Conservation (phyloP, 2,797 vertebrate species). For the Gouania willdenowi region DNA sequence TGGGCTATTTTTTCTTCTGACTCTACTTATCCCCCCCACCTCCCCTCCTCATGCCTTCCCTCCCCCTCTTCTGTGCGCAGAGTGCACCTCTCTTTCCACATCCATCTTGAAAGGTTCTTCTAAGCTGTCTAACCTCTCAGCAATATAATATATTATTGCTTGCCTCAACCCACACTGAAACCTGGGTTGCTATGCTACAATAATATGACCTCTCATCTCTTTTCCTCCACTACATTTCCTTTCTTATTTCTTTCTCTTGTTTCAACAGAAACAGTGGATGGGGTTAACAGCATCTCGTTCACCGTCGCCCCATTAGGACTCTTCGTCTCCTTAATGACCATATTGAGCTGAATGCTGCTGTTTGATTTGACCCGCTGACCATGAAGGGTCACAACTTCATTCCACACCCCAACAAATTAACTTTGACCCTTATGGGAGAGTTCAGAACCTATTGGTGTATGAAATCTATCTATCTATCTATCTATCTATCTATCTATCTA, state of each 20-base stretch:
- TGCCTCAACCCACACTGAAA: slow-evolving; percentile 73
- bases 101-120: slow-evolving; percentile 73
- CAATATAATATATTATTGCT: slow-evolving; percentile 74
- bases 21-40: slow-evolving; percentile 48
- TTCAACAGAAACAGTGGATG: slow-evolving; percentile 50
- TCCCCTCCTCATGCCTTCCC: slow-evolving; percentile 49
- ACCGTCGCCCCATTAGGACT: slow-evolving; percentile 35
- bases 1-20: slow-evolving; percentile 53
- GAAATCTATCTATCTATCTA: slow-evolving; percentile 16
- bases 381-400: slow-evolving; percentile 59
- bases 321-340: slow-evolving; percentile 63
- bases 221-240: slow-evolving; percentile 61
- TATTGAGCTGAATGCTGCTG: slow-evolving; percentile 43
- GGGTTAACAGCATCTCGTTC: slow-evolving; percentile 60
- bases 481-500: slow-evolving; percentile 21
- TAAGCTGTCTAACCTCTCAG: slow-evolving; percentile 73
- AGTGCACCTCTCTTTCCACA: slow-evolving; percentile 70
- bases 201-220: slow-evolving; percentile 68
- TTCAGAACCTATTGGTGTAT: slow-evolving; percentile 18
- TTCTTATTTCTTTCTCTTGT: slow-evolving; percentile 41
- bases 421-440: slow-evolving; percentile 49
- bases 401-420: slow-evolving; percentile 69
- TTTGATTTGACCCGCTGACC: slow-evolving; percentile 69
- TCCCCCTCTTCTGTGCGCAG: slow-evolving; percentile 55
- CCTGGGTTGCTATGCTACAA: slow-evolving; percentile 75